Base-by-base conservation (phyloP, 2,113 vertebrate genomes). In the Melierax canorus region DNA sequence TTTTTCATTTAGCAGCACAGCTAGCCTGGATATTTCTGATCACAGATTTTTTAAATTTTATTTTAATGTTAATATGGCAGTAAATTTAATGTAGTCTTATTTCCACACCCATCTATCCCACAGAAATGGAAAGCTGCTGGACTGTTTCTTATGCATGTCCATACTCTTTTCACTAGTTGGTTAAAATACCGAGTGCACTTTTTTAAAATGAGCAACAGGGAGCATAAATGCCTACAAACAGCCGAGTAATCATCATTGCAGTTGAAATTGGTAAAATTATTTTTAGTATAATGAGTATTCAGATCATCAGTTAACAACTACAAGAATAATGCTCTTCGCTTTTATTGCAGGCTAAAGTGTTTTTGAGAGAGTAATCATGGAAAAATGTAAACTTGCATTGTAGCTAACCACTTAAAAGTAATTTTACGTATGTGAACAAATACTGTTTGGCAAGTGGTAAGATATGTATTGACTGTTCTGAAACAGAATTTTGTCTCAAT, bases 371-470 rank as follows among this genome's bases (percentile, higher is more conserved):
- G 20, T 85, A 92, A 76, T 82, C 46, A n/a, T 55, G 15, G 53
- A 77, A 87, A 95, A 96, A 95, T 51, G 43, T 64, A 64, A 92
- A 92, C 60, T 86, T 94, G 46, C 16, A 22, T 87, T 92, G 43
- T 69, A 91, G 68, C 69, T 85, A 75, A 82, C 66, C 50, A 58
- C 60, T 92, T 89, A 75, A 63, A 90, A 92, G 59, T 92, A 41
- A 71, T 81, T 81, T 81, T 87, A 64, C 12, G 3, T 85, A 59
- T 71, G 34, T 88, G 87, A 91, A 79, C 75, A 79, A 92, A 62
- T 82, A 68, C 2, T 5, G 9, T 77, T 92, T 96, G 89, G 80
- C 66, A 73, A 94, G 45, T 73, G 77, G 81, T 63, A 79, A 82
- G 66, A 86, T 38, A 22, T 4, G 19, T 71, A 79, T 86, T 93